phyloP scores from a whole-genome alignment of 2,797 vertebrate species.

The Characodon lateralis region DNA sequence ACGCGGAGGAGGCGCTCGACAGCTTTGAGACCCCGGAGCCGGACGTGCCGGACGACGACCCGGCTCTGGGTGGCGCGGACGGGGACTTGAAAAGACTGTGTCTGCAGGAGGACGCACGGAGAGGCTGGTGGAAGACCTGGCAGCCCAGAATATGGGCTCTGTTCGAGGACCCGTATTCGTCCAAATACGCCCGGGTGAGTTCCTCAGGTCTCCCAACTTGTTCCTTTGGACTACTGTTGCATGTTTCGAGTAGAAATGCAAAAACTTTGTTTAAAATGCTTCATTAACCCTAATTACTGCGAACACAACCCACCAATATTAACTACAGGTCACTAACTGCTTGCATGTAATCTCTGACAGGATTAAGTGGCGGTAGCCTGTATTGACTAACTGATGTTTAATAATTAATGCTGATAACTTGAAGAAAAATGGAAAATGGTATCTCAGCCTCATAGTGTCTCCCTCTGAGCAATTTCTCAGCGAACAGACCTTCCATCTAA shows the following conservation, averaged over 20 bases:
- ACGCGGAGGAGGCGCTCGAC: slow-evolving; percentile 93
- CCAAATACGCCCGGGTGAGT: slow-evolving; percentile 93
- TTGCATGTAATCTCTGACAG: slow-evolving; percentile 30
- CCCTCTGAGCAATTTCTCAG: not conserved
- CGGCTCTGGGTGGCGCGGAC: slow-evolving; percentile 83
- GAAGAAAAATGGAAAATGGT: slow-evolving; percentile 41
- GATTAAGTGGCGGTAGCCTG: slow-evolving; percentile 44
- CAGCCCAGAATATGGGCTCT: slow-evolving; percentile 91
- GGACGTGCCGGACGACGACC: slow-evolving; percentile 83
- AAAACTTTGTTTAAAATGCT: slow-evolving; percentile 46
- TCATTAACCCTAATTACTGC: not conserved
- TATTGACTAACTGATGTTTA: slow-evolving; percentile 60
- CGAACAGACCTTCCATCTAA: not conserved
- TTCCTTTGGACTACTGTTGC: slow-evolving; percentile 46
- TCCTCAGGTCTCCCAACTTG: slow-evolving; percentile 35
- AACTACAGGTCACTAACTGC: slow-evolving; percentile 28
- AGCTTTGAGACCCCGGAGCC: slow-evolving; percentile 90
- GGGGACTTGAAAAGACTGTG: slow-evolving; percentile 91
- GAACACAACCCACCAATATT: slow-evolving; percentile 3
- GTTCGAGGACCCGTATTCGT: slow-evolving; percentile 94
- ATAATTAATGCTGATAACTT: slow-evolving; percentile 72
- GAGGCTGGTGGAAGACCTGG: slow-evolving; percentile 88
- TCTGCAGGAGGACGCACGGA: slow-evolving; percentile 90
- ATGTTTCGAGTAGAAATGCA: slow-evolving; percentile 14
- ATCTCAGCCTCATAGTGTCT: slow-evolving; percentile 26